Percentiles rank a stretch among this genome's conserved stretches.
phyloP scores from a whole-genome alignment of 2,888 invertebrate genomes.

The Cephus pulcher region DNA sequence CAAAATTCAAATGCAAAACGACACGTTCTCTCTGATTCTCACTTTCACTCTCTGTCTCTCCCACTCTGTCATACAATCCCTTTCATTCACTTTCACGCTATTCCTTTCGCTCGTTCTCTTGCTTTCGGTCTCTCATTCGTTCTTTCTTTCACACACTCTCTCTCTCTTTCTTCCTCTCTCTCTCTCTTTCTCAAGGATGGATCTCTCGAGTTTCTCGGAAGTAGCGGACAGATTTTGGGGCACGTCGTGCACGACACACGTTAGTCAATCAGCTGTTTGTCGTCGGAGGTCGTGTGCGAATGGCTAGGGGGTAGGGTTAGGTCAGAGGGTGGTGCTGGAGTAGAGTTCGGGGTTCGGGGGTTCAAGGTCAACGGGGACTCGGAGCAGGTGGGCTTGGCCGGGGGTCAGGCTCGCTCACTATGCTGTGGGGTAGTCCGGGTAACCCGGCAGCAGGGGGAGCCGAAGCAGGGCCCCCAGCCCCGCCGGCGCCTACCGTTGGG shows the following conservation, averaged over 20 bases:
- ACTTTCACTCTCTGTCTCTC: constrained; percentile 23
- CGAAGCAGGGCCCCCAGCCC: constrained; percentile 58
- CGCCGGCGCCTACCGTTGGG: constrained; percentile 50
- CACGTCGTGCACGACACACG: constrained; percentile 43
- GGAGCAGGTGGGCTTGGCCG: constrained; percentile 66
- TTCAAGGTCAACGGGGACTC: constrained; percentile 66
- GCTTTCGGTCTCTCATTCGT: constrained; percentile 17
- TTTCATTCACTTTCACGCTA: constrained; percentile 20
- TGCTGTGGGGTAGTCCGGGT: constrained; percentile 66
- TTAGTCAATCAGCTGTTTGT: constrained; percentile 48
- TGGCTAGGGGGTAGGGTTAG: constrained; percentile 53
- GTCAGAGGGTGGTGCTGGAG: constrained; percentile 51
- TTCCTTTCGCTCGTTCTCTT: constrained; percentile 27
- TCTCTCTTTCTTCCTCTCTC: constrained; percentile 10
- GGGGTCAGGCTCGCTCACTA: constrained; percentile 66
- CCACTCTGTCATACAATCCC: constrained; percentile 18
- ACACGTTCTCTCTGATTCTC: constrained; percentile 22
- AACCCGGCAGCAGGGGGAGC: constrained; percentile 62
- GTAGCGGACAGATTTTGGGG: constrained; percentile 58
- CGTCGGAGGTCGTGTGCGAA: constrained; percentile 40
- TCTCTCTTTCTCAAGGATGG: constrained; percentile 36
- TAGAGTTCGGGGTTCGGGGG: constrained; percentile 34
- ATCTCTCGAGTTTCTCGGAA: constrained; percentile 53
- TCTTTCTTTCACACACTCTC: constrained; percentile 12
- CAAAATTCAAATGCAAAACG: constrained; percentile 31